Evolutionary conservation across 2,113 vertebrate genomes (phyloP), one percentile per base, ranked within the genome.

Genomic region (Periophthalmus modestus): DNA sequence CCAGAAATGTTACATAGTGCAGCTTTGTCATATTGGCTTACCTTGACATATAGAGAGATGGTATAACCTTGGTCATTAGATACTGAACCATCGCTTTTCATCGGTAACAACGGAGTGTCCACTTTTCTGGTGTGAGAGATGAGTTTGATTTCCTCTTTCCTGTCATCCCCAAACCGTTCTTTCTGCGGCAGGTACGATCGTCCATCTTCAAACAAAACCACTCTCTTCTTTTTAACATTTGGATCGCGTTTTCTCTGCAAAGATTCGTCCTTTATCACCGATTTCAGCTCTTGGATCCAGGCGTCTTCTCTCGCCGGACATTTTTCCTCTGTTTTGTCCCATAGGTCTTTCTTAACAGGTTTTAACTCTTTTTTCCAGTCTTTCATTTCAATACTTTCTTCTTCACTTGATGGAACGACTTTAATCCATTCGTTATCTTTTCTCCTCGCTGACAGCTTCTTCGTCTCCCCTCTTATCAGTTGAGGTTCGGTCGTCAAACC

Each of bases 11-110:
- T 28, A 28, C 28, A 28, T 28, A 28, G 28, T 28, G 28, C 28
- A 28, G 28, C 28, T 48, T 2, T 24, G 14, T 13, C 14, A 24
- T 59, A 2, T 18, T 18, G 10, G 1, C 65, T 78, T 90, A 94
- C 92, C 92, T 94, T 98, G 66, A 97, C 95, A n/a, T 95, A 98
- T 55, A 98, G 95, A 0, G 95, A 94, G 77, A 98, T 95, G 81
- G 95, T 89, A 7, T 95, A 90, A 33, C 95, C 94, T 63, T 91
- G 80, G 21, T 84, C 78, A n/a, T 80, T 71, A 2, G 73, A 4
- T 9, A 65, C 72, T 33, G 0, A 15, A 6, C 28, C 74, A 69
- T 73, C 71, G 55, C 77, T 63, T 69, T 13, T 21, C 18, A 39
- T 19, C 3, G 69, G 68, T 0, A 74, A 67, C 12, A 66, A 55